Conservation (phyloP, 2,113 vertebrate species). For the Percopsis transmontana region DNA sequence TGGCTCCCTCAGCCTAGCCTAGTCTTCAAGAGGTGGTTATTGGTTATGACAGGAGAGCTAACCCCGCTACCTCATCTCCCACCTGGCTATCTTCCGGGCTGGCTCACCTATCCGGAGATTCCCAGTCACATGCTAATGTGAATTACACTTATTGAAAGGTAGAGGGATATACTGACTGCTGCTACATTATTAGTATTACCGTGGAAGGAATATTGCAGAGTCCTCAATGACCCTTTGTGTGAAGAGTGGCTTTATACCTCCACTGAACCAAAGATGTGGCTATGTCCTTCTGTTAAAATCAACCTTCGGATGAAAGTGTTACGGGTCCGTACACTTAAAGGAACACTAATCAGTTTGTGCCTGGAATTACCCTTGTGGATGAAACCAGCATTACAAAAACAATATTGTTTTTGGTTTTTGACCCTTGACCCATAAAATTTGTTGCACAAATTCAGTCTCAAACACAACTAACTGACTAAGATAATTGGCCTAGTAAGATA, state of each 20-base stretch:
- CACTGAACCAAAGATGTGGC: constrained; percentile 31
- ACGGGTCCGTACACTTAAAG: constrained; percentile 9
- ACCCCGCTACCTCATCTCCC: constrained; percentile 61
- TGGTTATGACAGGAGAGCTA: constrained; percentile 68
- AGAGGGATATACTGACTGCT: constrained; percentile 27
- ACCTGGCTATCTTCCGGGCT: constrained; percentile 54
- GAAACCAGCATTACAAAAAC: too few relatives aligned
- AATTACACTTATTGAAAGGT: constrained; percentile 50
- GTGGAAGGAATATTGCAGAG: constrained; percentile 50
- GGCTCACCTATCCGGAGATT: constrained; percentile 41
- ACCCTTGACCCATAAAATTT: too few relatives aligned
- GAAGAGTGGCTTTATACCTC: constrained; percentile 28
- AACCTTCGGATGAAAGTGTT: constrained; percentile 28
- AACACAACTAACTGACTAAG: too few relatives aligned
- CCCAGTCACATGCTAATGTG: constrained; percentile 60
- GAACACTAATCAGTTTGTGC: too few relatives aligned
- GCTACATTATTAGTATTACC: constrained; percentile 56
- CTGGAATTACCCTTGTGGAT: too few relatives aligned
- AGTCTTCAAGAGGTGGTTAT: constrained; percentile 67
- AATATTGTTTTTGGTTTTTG: too few relatives aligned
- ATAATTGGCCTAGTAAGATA: too few relatives aligned
- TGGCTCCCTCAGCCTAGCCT: constrained; percentile 61
- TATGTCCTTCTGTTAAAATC: constrained; percentile 38
- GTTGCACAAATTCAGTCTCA: too few relatives aligned
- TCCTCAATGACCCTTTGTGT: constrained; percentile 52